Conservation (phyloP, 2,797 vertebrate species). For the Dendrocincla fuliginosa region DNA sequence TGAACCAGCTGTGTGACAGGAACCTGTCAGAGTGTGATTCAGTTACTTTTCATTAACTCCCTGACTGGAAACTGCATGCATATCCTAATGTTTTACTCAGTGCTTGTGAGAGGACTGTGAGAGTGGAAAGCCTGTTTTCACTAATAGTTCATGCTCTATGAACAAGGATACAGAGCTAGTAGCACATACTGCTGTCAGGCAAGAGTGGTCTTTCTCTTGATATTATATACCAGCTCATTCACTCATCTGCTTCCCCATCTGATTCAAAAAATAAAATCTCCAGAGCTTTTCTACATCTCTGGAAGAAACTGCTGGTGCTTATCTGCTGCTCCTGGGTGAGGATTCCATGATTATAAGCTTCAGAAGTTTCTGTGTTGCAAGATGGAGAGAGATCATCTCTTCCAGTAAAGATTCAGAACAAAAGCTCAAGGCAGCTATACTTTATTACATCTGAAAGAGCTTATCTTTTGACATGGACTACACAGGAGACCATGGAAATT, state of each 20-base stretch:
- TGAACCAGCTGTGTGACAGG: background rate
- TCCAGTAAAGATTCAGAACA: constrained; percentile 1
- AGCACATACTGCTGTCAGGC: background rate
- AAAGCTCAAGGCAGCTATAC: background rate
- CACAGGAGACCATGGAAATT: background rate
- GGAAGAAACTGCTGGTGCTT: background rate
- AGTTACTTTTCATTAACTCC: background rate
- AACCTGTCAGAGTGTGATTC: background rate
- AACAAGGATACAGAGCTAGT: background rate
- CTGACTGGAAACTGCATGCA: background rate
- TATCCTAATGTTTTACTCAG: background rate
- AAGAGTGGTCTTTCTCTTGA: background rate
- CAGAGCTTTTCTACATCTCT: background rate
- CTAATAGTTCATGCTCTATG: constrained; percentile 5
- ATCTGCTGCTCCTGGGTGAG: background rate
- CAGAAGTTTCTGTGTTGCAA: background rate
- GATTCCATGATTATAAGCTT: background rate
- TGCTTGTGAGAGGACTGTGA: background rate
- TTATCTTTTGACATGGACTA: background rate
- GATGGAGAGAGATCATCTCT: background rate
- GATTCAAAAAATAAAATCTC: background rate
- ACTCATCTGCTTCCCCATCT: background rate
- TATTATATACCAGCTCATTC: background rate
- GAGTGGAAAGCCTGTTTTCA: background rate
- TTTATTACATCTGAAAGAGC: background rate